Base-by-base conservation (phyloP, 1,140 invertebrate genomes). In the Drosophila pseudoananassae region DNA sequence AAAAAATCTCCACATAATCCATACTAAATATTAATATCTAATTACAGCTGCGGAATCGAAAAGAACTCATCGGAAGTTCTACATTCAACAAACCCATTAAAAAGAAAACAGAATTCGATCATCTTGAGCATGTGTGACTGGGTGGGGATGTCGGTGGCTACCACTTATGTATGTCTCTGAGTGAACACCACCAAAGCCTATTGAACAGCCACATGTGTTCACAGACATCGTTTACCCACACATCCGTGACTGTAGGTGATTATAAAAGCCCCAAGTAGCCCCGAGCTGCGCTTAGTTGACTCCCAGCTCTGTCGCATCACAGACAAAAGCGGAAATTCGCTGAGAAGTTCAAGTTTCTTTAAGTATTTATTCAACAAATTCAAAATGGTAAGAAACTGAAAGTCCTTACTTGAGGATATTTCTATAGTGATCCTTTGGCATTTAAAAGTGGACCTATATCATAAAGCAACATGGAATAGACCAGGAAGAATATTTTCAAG, bases 261-360 rank as follows among this genome's bases (percentile, higher is more conserved):
- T 66, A 66, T 66, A 66, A 63, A 66, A 63, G 63, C 63, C 50
- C 58, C 58, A 58, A 33, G 58, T 29, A 51, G 63, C 46, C 57
- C 58, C 0, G 20, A 63, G 63, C 14, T 66, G 47, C 58, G 58
- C 29, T 66, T 66, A 66, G 63, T 66, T 64, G 60, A 66, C 58
- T 66, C 58, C 63, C 63, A 66, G 63, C 63, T 66, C 57, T 40
- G 63, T 66, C 63, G 63, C 63, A 66, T 66, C 63, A 66, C 63
- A 51, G 63, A 64, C 63, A 43, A 63, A 17, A 43, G 63, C 63
- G 63, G 63, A 66, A n/a, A 51, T 60, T 58, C 31, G 0, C 20
- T 40, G 3, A 20, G 15, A 45, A 45, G 9, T 46, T 46, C 7
- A 20, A 20, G 33, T 36, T 9, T 46, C 5, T 17, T 46, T 20